Conservation (phyloP, 2,888 invertebrate genomes). For the Drosophila parthenogenetica region DNA sequence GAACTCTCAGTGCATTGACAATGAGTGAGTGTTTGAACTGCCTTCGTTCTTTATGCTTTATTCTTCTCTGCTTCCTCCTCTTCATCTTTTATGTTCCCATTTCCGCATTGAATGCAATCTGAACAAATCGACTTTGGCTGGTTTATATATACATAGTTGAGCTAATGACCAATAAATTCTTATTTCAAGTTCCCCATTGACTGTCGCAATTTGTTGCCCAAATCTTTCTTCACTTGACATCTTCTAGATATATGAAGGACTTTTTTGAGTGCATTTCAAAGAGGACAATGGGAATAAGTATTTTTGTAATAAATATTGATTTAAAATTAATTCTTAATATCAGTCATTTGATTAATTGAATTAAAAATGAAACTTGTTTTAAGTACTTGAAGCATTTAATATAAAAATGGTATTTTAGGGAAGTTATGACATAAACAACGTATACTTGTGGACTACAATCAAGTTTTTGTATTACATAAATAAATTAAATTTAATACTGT, state of each 20-base stretch:
- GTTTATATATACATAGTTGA: slow-evolving; percentile 1
- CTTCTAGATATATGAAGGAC: background rate
- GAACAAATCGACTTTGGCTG: slow-evolving; percentile 34
- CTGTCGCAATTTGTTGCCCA: slow-evolving; percentile 4
- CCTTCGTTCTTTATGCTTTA: slow-evolving; percentile 18
- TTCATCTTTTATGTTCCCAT: slow-evolving; percentile 9
- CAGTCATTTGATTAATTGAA: no score
- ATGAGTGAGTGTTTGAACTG: slow-evolving; percentile 51
- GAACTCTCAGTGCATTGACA: slow-evolving; percentile 48
- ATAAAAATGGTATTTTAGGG: no score
- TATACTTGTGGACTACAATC: no score
- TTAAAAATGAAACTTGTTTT: no score
- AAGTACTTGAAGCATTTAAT: no score
- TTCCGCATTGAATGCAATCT: slow-evolving; percentile 23
- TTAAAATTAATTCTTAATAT: no score
- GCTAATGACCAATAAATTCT: slow-evolving; percentile 67
- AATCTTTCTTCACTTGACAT: slow-evolving; percentile 23
- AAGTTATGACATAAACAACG: no score
- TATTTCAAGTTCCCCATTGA: slow-evolving; percentile 20
- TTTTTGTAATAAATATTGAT: no score
- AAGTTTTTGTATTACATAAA: no score
- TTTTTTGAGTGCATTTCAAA: background rate
- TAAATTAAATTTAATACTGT: no score
- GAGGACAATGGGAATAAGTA: background rate
- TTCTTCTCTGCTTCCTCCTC: background rate